These are phyloP conservation scores for Chrysomallon squamiferum DNA, from an alignment of 1,140 invertebrate genomes.

Conservation along the genomic window DNA sequence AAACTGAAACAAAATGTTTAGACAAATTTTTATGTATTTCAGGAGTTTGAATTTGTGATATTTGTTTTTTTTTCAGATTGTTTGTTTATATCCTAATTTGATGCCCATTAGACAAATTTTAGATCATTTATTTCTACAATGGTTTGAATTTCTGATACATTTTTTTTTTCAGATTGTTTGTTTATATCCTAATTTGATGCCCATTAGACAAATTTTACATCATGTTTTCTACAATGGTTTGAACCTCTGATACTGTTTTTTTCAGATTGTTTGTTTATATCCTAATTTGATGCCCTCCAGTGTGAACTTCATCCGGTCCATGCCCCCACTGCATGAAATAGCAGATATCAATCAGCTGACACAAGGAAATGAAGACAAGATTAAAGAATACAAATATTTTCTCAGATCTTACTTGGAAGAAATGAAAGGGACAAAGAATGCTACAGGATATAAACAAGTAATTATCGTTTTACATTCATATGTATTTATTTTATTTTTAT, in stretches of 20 bases:
- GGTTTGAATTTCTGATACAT: too few relatives aligned
- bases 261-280: constrained; percentile 64
- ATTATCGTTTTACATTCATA: neutral
- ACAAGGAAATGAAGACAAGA: constrained; percentile 48
- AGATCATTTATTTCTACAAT: too few relatives aligned
- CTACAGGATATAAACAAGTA: constrained; percentile 50
- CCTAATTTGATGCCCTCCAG: constrained; percentile 61
- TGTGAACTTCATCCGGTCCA: constrained; percentile 56
- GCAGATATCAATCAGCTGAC: constrained; percentile 64
- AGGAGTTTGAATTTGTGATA: too few relatives aligned
- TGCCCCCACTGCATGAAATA: constrained; percentile 65
- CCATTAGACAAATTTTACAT: too few relatives aligned
- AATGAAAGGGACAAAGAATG: constrained; percentile 46
- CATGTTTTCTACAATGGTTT: too few relatives aligned
- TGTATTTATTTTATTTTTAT: neutral
- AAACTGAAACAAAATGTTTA: too few relatives aligned
- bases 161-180: constrained; percentile 56
- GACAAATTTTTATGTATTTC: too few relatives aligned
- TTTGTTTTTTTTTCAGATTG: constrained; percentile 53
- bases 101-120: too few relatives aligned
- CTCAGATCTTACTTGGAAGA: constrained; percentile 60
- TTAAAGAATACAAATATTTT: constrained; percentile 59
- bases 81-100: too few relatives aligned
- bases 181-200: too few relatives aligned
- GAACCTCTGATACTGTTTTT: constrained; percentile 17